Conservation (phyloP, 2,888 invertebrate genomes). For the Flexamia atlantica region DNA sequence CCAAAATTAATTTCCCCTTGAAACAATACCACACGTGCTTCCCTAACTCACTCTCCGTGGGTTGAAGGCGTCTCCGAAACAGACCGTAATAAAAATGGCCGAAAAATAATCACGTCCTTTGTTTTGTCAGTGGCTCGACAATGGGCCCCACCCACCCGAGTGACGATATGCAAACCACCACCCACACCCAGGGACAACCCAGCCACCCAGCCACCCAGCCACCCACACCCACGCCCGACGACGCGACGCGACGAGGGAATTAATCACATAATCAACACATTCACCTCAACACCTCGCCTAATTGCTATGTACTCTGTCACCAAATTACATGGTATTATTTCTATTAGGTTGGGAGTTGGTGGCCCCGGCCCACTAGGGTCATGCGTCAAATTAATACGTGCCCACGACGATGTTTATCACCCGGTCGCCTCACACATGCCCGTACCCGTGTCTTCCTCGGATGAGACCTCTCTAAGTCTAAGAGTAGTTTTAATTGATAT, state of each 20-base stretch:
- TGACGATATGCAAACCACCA: slow-evolving; percentile 32
- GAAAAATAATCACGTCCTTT: slow-evolving; percentile 54
- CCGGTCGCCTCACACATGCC: too few species aligned
- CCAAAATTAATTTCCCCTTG: too few species aligned
- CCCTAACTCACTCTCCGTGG: slow-evolving; percentile 11
- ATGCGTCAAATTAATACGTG: slow-evolving; percentile 46
- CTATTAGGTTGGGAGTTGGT: slow-evolving; percentile 35
- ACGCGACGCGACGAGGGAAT: slow-evolving; percentile 38
- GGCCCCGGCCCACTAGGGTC: slow-evolving; percentile 36
- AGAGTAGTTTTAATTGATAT: too few species aligned
- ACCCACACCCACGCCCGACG: too few species aligned
- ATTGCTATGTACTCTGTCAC: slow-evolving; percentile 49
- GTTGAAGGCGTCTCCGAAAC: slow-evolving; percentile 27
- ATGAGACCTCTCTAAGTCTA: too few species aligned
- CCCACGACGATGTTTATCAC: slow-evolving; percentile 14
- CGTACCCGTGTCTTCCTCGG: too few species aligned
- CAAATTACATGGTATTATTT: slow-evolving; percentile 54
- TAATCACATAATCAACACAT: slow-evolving; percentile 52
- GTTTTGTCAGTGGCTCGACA: slow-evolving; percentile 44
- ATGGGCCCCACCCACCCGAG: slow-evolving; percentile 9
- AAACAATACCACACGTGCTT: slow-evolving; percentile 3
- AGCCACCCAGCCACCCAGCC: too few species aligned
- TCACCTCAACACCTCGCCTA: slow-evolving; percentile 51
- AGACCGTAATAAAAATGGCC: slow-evolving; percentile 52
- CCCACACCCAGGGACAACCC: slow-evolving; percentile 26